These are phyloP conservation scores for Anarsia innoxiella DNA, from an alignment of 2,888 invertebrate genomes.

Conservation along the genomic window DNA sequence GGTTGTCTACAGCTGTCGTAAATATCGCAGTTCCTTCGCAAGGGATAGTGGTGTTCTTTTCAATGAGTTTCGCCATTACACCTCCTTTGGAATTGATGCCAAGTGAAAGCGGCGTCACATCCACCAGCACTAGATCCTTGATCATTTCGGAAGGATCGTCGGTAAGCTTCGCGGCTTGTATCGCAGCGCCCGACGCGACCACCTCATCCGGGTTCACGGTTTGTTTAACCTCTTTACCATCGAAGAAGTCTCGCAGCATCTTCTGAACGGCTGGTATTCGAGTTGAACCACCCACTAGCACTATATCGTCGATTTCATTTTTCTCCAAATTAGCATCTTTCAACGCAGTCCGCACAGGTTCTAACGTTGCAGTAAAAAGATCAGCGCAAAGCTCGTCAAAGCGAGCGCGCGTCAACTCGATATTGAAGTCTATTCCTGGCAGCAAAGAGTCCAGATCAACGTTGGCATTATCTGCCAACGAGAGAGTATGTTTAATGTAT, in stretches of 20 bases:
- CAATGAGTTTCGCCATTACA: constrained; percentile 1
- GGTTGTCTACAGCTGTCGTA: constrained; percentile 1
- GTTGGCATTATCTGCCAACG: constrained; percentile 80
- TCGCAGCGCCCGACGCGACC: too few relatives aligned
- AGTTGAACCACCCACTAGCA: constrained; percentile 84
- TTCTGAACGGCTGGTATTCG: constrained; percentile 83
- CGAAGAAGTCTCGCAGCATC: constrained; percentile 80
- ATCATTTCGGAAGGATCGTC: too few relatives aligned
- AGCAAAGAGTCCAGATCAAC: constrained; percentile 82
- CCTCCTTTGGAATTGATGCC: too few relatives aligned
- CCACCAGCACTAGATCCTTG: too few relatives aligned
- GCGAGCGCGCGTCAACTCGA: constrained; percentile 79
- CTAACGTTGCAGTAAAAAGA: constrained; percentile 78
- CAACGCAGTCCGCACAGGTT: constrained; percentile 77
- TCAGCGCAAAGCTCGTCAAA: constrained; percentile 82
- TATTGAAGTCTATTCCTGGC: constrained; percentile 78
- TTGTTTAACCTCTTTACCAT: too few relatives aligned
- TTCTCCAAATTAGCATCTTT: constrained; percentile 84
- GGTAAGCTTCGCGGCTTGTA: too few relatives aligned
- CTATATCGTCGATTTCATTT: constrained; percentile 80
- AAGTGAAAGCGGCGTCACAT: too few relatives aligned
- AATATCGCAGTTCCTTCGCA: neutral
- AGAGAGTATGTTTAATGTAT: constrained; percentile 79
- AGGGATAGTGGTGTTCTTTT: constrained; percentile 1
- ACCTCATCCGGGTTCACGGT: too few relatives aligned